Conservation (phyloP, 2,888 invertebrate genomes). For the Drosophila dives region DNA sequence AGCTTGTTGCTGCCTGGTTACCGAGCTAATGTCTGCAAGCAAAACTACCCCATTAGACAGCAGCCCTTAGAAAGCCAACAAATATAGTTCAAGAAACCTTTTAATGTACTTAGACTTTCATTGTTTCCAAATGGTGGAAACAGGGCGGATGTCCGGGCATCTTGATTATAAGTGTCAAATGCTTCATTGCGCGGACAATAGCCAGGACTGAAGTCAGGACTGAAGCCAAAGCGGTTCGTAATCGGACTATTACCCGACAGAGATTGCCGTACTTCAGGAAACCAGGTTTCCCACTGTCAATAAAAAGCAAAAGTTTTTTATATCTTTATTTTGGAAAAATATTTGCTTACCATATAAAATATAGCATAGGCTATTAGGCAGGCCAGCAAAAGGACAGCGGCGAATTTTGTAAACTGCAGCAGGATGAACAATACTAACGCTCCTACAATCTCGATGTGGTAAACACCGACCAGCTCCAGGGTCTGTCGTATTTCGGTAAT, state of each 20-base stretch:
- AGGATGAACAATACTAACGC: slow-evolving; percentile 51
- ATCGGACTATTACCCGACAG: background rate
- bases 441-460: slow-evolving; percentile 47
- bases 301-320: background rate
- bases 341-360: slow-evolving; percentile 64
- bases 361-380: slow-evolving; percentile 50
- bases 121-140: slow-evolving; percentile 42
- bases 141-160: slow-evolving; percentile 46
- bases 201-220: background rate
- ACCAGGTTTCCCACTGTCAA: slow-evolving; percentile 57
- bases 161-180: background rate
- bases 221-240: background rate
- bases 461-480: slow-evolving; percentile 60
- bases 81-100: slow-evolving; percentile 9
- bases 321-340: background rate
- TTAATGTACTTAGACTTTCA: background rate
- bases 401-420: slow-evolving; percentile 68
- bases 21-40: slow-evolving; percentile 8
- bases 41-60: background rate
- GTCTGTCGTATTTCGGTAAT: slow-evolving; percentile 56
- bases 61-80: background rate
- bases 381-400: slow-evolving; percentile 55
- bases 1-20: slow-evolving; percentile 1
- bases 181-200: slow-evolving; percentile 31
- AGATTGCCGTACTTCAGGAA: slow-evolving; percentile 43